A percentile compares a stretch with the other conserved stretches of the same genome.
phyloP scores from a whole-genome alignment of 1,140 invertebrate species.

The Trachymyrmex cornetzi region DNA sequence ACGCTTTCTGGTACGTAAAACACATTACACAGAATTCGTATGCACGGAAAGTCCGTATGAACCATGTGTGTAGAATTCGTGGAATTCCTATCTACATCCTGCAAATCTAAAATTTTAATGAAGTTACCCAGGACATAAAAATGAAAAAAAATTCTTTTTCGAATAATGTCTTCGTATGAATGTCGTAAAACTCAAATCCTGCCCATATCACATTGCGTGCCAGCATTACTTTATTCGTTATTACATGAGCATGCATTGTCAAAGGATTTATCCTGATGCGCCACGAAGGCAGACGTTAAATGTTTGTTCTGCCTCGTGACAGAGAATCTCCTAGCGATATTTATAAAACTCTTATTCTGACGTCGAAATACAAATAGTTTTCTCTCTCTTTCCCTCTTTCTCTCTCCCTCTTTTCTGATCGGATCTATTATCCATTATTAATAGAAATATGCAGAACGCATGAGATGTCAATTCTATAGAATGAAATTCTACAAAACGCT shows the following conservation, averaged over 20 bases:
- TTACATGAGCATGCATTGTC: constrained; percentile 22
- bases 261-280: not conserved
- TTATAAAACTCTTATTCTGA: constrained; percentile 14
- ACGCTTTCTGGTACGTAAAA: constrained; percentile 8
- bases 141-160: not conserved
- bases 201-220: constrained; percentile 10
- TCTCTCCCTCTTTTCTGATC: not conserved
- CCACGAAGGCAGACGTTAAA: not conserved
- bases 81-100: constrained; percentile 8
- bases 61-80: constrained; percentile 4
- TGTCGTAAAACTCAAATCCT: not conserved
- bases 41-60: constrained; percentile 1
- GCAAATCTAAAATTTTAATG: constrained; percentile 51
- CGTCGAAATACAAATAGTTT: not conserved
- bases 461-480: constrained; percentile 3
- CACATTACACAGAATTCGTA: not conserved
- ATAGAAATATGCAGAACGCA: constrained; percentile 6
- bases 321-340: not conserved
- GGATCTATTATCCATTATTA: not conserved
- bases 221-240: constrained; percentile 15
- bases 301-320: not conserved
- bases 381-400: not conserved
- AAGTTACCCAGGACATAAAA: constrained; percentile 7
- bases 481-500: not conserved
- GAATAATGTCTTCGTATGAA: constrained; percentile 16